phyloP scores from a whole-genome alignment of 2,888 invertebrate species.

The Sympetrum striolatum region DNA sequence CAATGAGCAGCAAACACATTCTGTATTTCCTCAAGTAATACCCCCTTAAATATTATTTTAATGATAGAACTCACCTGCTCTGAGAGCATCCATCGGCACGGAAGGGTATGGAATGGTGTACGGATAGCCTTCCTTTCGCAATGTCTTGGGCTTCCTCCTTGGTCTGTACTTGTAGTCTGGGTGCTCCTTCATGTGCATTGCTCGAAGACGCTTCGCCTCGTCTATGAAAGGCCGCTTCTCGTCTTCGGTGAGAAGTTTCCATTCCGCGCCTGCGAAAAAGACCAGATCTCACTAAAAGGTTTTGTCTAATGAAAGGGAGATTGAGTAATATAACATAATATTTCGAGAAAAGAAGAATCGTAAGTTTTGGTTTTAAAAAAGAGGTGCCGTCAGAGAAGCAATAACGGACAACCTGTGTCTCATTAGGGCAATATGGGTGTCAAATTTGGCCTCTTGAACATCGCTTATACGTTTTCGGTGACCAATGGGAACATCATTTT shows the following conservation, averaged over 20 bases:
- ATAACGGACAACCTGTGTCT: too few relatives aligned
- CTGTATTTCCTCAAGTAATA: too few relatives aligned
- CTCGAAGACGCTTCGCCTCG: conserved; percentile 88
- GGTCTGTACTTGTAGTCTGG: conserved; percentile 92
- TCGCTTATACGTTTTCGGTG: too few relatives aligned
- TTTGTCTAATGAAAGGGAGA: background rate
- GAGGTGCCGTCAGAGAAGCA: too few relatives aligned
- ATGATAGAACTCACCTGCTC: conserved; percentile 73
- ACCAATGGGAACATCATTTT: too few relatives aligned
- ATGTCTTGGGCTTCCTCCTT: conserved; percentile 81
- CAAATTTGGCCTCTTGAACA: too few relatives aligned
- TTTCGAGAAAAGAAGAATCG: background rate
- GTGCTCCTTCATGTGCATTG: conserved; percentile 89
- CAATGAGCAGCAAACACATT: too few relatives aligned
- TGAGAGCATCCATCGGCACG: conserved; percentile 85
- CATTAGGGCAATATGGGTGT: too few relatives aligned
- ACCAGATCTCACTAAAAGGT: background rate
- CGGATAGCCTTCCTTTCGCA: conserved; percentile 89
- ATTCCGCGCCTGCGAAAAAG: conserved; percentile 73
- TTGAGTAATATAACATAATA: too few relatives aligned
- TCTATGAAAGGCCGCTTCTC: conserved; percentile 95
- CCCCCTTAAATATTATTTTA: background rate
- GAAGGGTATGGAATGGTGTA: conserved; percentile 93
- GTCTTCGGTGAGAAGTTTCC: conserved; percentile 86
- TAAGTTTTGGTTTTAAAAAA: too few relatives aligned